phyloP scores from a whole-genome alignment of 2,888 invertebrate genomes.

The Subacronicta megacephala region DNA sequence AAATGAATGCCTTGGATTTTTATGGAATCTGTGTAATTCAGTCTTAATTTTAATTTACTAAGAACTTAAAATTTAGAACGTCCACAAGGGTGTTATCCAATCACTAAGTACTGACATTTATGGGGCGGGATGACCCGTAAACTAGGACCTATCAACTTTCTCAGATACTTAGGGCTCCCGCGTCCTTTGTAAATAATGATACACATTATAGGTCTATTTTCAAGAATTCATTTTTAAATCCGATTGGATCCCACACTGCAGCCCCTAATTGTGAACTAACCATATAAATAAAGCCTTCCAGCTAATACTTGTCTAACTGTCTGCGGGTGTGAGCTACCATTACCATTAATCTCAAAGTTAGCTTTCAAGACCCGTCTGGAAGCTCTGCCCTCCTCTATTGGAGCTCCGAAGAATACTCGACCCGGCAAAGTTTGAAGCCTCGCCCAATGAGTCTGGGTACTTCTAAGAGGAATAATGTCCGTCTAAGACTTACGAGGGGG shows the following conservation, averaged over 20 bases:
- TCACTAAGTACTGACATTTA: too few species aligned
- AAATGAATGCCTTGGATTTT: too few species aligned
- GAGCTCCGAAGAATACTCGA: conserved; percentile 36
- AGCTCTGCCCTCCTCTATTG: conserved; percentile 21
- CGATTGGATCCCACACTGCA: background rate
- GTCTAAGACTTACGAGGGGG: conserved; percentile 23
- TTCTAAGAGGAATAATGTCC: conserved; percentile 41
- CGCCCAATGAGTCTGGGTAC: conserved; percentile 39
- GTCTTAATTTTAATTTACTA: too few species aligned
- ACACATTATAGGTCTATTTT: too few species aligned
- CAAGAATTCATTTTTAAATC: background rate
- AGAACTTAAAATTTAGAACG: too few species aligned
- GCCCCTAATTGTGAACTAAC: conserved; percentile 24
- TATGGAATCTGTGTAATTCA: too few species aligned
- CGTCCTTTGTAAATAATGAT: too few species aligned
- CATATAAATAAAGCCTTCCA: conserved; percentile 48
- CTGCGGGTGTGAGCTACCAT: conserved; percentile 39
- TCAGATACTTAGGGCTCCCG: too few species aligned
- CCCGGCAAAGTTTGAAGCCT: conserved; percentile 43
- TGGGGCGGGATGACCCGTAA: too few species aligned
- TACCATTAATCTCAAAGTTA: conserved; percentile 55
- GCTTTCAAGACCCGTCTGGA: conserved; percentile 41
- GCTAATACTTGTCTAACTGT: conserved; percentile 51
- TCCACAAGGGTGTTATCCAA: too few species aligned
- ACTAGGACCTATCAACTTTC: too few species aligned